phyloP scores from a whole-genome alignment of 2,888 invertebrate species.

The Baronia brevicornis region DNA sequence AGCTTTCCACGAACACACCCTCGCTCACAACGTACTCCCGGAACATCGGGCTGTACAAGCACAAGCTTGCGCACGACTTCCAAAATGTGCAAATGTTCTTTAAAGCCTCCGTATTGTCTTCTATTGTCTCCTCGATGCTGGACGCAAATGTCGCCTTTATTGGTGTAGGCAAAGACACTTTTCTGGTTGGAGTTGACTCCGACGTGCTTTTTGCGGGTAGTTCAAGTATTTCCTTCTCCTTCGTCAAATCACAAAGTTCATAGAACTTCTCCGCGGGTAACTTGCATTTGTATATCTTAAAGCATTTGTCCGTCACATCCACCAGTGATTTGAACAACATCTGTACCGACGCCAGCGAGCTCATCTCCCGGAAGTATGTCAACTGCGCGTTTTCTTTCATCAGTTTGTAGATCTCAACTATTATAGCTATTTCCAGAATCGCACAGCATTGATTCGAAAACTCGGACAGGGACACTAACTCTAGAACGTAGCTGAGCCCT shows the following conservation, averaged over 20 bases:
- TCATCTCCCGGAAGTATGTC: slow-evolving; percentile 47
- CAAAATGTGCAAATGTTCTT: slow-evolving; percentile 66
- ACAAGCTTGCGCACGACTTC: slow-evolving; percentile 67
- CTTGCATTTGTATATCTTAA: slow-evolving; percentile 46
- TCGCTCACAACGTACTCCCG: slow-evolving; percentile 55
- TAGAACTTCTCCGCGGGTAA: slow-evolving; percentile 42
- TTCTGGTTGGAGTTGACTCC: slow-evolving; percentile 18
- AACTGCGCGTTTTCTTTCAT: slow-evolving; percentile 46
- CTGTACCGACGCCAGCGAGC: slow-evolving; percentile 53
- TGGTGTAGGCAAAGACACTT: slow-evolving; percentile 28
- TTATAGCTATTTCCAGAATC: slow-evolving; percentile 76
- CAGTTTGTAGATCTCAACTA: slow-evolving; percentile 74
- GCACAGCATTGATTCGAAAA: slow-evolving; percentile 77
- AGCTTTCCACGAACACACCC: slow-evolving; percentile 47
- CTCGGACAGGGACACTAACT: slow-evolving; percentile 66
- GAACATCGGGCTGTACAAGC: slow-evolving; percentile 74
- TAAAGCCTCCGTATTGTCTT: slow-evolving; percentile 47
- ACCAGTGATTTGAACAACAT: slow-evolving; percentile 59
- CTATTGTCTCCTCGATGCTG: slow-evolving; percentile 30
- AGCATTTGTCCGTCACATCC: slow-evolving; percentile 52
- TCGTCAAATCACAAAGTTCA: slow-evolving; percentile 42
- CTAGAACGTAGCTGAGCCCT: slow-evolving; percentile 73
- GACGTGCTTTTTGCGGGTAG: slow-evolving; percentile 18
- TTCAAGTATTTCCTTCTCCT: slow-evolving; percentile 37
- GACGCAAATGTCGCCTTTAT: slow-evolving; percentile 26